These are phyloP conservation scores for Anas flavirostris DNA, from an alignment of 2,797 vertebrate species.

Conservation along the genomic window DNA sequence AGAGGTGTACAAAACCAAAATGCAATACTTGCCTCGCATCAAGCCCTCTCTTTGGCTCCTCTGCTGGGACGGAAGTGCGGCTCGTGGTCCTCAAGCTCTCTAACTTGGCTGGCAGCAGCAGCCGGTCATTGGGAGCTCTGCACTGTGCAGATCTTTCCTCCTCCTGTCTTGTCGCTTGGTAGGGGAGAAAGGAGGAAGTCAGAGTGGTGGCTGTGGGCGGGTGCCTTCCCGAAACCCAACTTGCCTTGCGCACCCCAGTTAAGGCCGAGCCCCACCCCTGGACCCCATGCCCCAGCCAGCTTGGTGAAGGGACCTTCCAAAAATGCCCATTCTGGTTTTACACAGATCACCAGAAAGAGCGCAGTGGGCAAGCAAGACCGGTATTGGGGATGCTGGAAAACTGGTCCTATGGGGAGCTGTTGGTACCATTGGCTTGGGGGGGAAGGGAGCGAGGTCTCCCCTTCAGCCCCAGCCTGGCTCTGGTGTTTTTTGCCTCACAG, in stretches of 20 bases:
- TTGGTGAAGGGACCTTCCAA: neutral
- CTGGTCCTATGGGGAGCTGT: neutral
- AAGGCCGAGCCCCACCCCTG: neutral
- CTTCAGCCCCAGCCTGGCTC: neutral
- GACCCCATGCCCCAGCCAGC: neutral
- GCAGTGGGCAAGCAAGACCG: neutral
- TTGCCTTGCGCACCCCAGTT: fast-evolving
- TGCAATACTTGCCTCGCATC: neutral
- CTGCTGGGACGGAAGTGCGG: neutral
- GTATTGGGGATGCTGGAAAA: neutral
- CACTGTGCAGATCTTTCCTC: neutral
- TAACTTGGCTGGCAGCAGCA: neutral
- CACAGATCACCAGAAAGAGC: neutral
- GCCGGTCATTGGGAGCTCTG: neutral
- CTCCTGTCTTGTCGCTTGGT: neutral
- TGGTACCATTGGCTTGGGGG: neutral
- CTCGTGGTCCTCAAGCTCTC: neutral
- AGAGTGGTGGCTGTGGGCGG: neutral
- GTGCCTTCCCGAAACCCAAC: neutral
- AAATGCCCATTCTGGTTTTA: neutral
- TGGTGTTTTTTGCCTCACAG: neutral
- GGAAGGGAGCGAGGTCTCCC: neutral
- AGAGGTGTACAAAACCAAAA: neutral
- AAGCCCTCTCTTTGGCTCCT: neutral
- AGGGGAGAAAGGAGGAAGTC: conserved; percentile 50